Evolutionary conservation across 2,113 vertebrate genomes (phyloP), one percentile per base, ranked within the genome.

Genomic region (Oncorhynchus keta): DNA sequence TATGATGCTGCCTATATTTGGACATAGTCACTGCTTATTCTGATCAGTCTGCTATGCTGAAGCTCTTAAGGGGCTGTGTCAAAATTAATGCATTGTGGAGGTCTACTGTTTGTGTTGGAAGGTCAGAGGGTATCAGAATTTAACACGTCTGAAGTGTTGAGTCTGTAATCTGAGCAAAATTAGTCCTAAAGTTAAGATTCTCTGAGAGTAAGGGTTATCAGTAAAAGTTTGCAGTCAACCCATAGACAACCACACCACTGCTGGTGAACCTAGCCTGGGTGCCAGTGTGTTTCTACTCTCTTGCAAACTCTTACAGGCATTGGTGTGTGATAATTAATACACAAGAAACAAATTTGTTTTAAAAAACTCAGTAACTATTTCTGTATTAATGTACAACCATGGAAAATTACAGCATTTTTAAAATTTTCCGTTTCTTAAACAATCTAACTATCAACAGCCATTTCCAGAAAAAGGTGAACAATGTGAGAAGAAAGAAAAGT

Each of bases 291-390:
- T 45, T 12, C 39, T 45, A 9, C 39, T 11, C 39, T 45, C 39
- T 45, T 45, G 39, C 9, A 45, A 45, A 11, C 39, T 45, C 39
- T 45, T 75, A 24, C 14, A 64, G 20, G 64, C 18, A 7, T 79
- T 45, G 39, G 9, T 11, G 9, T 45, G 39, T 57, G 84, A 45
- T 45, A 45, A 91, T 81, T 6, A 91, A 89, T 26, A 92, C 90
- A 93, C 91, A 79, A 76, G 89, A 94, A 83, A 81, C 90, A 68
- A 18, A n/a, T 69, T 88, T 78, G 86, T 89, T 93, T 94, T 93
- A 93, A 93, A 94, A 94, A 94, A 93, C 93, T 94, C 92, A 93
- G 93, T 93, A 93, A 94, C 91, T 94, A 93, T 93, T 93, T 94
- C 91, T 93, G 92, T 94, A 94, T 93, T 94, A 94, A 94, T 94